Conservation (phyloP, 2,113 vertebrate species). For the Athene cunicularia region DNA sequence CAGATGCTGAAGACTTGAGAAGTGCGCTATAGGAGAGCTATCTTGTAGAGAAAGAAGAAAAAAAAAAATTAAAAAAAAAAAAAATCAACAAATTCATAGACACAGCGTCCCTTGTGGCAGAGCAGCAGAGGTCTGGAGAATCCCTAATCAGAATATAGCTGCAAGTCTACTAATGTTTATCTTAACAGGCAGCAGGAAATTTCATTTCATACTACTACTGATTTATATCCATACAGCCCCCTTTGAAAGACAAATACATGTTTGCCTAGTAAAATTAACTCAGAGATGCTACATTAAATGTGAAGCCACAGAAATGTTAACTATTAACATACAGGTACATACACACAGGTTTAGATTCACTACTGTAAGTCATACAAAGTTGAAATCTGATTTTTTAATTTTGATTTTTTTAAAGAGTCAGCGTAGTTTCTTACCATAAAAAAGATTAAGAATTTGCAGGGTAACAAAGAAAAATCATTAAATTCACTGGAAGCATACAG, state of each 20-base stretch:
- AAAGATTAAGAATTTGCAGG: background rate
- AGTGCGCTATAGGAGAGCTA: background rate
- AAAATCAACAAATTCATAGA: background rate
- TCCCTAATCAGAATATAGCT: background rate
- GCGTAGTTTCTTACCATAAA: background rate
- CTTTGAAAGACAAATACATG: background rate
- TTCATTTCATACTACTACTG: background rate
- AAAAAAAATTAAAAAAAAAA: background rate
- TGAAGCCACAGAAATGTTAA: background rate
- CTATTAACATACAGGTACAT: background rate
- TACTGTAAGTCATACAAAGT: background rate
- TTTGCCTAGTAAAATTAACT: background rate
- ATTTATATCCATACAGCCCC: background rate
- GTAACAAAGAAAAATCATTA: background rate
- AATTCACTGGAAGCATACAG: background rate
- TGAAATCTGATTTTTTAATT: background rate
- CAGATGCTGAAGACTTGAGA: background rate
- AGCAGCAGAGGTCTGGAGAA: background rate
- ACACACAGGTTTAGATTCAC: background rate
- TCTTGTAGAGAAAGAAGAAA: background rate
- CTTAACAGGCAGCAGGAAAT: background rate
- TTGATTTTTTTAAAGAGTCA: background rate
- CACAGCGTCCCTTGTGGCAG: background rate
- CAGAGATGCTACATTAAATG: background rate
- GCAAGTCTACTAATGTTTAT: background rate